These are phyloP conservation scores for Oostethus manadensis DNA, from an alignment of 2,113 vertebrate species.

Conservation along the genomic window DNA sequence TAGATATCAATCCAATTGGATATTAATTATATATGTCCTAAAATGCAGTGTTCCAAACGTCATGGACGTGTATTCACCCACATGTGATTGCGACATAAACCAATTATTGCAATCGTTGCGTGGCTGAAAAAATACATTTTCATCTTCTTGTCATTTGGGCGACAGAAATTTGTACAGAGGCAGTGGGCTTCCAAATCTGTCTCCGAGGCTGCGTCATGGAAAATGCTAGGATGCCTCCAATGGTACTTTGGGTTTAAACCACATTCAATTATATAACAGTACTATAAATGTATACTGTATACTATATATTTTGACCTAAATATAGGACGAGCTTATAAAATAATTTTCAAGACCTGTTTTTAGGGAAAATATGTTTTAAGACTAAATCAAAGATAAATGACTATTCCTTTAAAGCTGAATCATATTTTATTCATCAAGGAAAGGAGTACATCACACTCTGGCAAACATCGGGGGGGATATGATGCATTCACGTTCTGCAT, in stretches of 20 bases:
- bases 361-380: too few relatives aligned
- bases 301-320: too few relatives aligned
- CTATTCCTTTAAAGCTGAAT: too few relatives aligned
- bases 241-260: conserved; percentile 6
- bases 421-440: too few relatives aligned
- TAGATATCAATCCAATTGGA: conserved; percentile 15
- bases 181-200: conserved; percentile 18
- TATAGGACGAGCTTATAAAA: too few relatives aligned
- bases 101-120: conserved; percentile 13
- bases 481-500: too few relatives aligned
- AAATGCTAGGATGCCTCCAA: conserved; percentile 19
- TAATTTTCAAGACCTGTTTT: too few relatives aligned
- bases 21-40: conserved; percentile 27
- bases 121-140: not conserved
- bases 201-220: conserved; percentile 15
- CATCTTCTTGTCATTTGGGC: conserved; percentile 10
- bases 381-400: too few relatives aligned
- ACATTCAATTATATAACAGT: not conserved
- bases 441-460: too few relatives aligned
- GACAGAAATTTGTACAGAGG: conserved; percentile 6
- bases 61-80: conserved; percentile 5
- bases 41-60: conserved; percentile 26
- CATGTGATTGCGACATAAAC: conserved; percentile 15
- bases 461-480: too few relatives aligned
- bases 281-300: too few relatives aligned